Evolutionary conservation across 2,797 vertebrate species (phyloP), one percentile per base, ranked within the genome.

Genomic region (Parotocinclus haroldoi): DNA sequence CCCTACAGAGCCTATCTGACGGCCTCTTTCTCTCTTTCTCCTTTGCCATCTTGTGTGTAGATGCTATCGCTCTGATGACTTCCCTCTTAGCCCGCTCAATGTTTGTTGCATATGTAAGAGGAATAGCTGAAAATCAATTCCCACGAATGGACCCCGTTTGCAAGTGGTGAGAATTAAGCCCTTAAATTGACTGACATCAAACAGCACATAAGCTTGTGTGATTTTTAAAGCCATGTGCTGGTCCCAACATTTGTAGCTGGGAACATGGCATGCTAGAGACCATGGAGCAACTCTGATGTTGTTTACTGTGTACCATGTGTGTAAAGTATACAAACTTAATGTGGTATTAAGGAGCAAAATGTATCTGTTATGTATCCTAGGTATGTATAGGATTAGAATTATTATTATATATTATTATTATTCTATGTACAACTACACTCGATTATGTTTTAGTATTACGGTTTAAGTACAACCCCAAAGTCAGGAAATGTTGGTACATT

Each of bases 31-130:
- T 54, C 52, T 66, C 50, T 18, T 45, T 49, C 40, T 27, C 49
- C 48, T 36, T 13, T 11, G n/a, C 12, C 10, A 37, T 56, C 59
- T 51, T 7, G 66, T 45, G 39, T 69, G 55, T 52, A 63, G 77
- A 79, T 79, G 18, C 16, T 76, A 77, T 77, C 77, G 76, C 45
- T 59, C 63, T 72, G 67, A 72, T 76, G 69, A 42, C 60, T 60
- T 66, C 57, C 39, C 63, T 69, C 53, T 58, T 36, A 14, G 9
- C 55, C 19, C 48, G 53, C 42, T 48, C 1, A 59, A 46, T 49
- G 59, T 63, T 75, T 77, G 68, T 63, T 65, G 59, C 58, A 58
- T 72, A 60, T 74, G 66, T 59, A 67, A 59, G 62, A 62, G n/a
- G 49, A 72, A 70, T 71, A 66, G 61, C 49, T 53, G 27, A 66